These are phyloP conservation scores for Circaetus gallicus DNA, from an alignment of 2,113 vertebrate species.

Conservation along the genomic window DNA sequence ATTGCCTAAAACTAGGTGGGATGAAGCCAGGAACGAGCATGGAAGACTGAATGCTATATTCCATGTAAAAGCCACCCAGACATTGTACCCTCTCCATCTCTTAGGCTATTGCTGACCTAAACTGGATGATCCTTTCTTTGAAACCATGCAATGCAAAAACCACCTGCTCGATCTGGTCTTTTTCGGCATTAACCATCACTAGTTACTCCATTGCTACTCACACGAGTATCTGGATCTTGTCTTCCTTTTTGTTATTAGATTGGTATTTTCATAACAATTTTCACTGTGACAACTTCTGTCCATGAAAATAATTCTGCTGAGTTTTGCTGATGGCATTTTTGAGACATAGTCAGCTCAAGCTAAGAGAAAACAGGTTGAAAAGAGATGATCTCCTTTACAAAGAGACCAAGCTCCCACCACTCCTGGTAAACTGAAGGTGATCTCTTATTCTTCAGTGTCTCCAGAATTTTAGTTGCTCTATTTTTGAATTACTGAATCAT, in stretches of 20 bases:
- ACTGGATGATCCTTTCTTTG: not conserved
- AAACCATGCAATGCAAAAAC: not conserved
- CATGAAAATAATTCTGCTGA: not conserved
- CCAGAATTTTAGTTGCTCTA: not conserved
- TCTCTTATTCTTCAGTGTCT: not conserved
- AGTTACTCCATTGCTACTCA: not conserved
- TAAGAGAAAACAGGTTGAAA: not conserved
- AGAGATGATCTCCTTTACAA: not conserved
- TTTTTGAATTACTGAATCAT: not conserved
- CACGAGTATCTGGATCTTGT: not conserved
- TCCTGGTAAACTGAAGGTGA: not conserved
- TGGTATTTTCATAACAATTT: not conserved
- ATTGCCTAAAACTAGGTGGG: not conserved
- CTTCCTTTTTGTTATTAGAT: not conserved
- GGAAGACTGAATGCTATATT: not conserved
- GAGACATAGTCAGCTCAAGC: not conserved
- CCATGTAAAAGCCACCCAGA: not conserved
- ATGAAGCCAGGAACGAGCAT: not conserved
- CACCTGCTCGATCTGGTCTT: not conserved
- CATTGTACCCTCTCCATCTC: accelerated
- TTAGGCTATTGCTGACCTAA: not conserved
- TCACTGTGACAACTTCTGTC: not conserved
- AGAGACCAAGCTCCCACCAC: not conserved
- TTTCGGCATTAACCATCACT: not conserved
- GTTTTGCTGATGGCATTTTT: not conserved